A percentile compares a stretch with the other conserved stretches of the same genome.
Evolutionary conservation across 2,888 invertebrate species (phyloP).

Genomic region (Nemurella pictetii): DNA sequence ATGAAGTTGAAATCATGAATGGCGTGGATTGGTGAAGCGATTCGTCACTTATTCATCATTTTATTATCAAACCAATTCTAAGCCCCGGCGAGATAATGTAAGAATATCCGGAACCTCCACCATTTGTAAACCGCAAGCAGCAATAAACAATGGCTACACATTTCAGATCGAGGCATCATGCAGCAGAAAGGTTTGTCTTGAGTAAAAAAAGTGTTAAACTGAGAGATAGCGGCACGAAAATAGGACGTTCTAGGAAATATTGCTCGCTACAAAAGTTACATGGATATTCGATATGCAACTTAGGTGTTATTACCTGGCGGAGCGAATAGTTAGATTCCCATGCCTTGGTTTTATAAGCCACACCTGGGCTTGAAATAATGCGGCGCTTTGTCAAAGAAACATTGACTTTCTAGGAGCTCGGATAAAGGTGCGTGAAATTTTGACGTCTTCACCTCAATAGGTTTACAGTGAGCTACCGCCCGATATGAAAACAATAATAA

Average conservation of each 20-base stretch:
- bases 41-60: slow-evolving; percentile 19
- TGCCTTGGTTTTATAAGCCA: slow-evolving; percentile 9
- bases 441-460: background rate
- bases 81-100: slow-evolving; percentile 16
- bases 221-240: background rate
- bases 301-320: slow-evolving; percentile 18
- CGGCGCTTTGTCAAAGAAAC: background rate
- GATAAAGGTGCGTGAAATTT: background rate
- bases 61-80: slow-evolving; percentile 22
- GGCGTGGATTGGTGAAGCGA: background rate
- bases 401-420: background rate
- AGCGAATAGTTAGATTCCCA: slow-evolving; percentile 4
- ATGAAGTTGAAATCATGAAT: slow-evolving; percentile 1
- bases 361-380: slow-evolving; percentile 19
- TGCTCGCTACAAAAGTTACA: slow-evolving; percentile 27
- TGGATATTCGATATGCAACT: slow-evolving; percentile 32
- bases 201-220: background rate
- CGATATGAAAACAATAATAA: too few species aligned
- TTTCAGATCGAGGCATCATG: background rate
- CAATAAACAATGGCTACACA: slow-evolving; percentile 15
- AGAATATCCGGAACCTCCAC: slow-evolving; percentile 23
- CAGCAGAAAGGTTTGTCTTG: background rate
- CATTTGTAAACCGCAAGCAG: background rate
- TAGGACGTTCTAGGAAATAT: slow-evolving; percentile 28
- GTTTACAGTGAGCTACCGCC: too few species aligned